Evolutionary conservation across 2,797 vertebrate genomes (phyloP), one percentile per base, ranked within the genome.

Genomic region (Tragopan temminckii): DNA sequence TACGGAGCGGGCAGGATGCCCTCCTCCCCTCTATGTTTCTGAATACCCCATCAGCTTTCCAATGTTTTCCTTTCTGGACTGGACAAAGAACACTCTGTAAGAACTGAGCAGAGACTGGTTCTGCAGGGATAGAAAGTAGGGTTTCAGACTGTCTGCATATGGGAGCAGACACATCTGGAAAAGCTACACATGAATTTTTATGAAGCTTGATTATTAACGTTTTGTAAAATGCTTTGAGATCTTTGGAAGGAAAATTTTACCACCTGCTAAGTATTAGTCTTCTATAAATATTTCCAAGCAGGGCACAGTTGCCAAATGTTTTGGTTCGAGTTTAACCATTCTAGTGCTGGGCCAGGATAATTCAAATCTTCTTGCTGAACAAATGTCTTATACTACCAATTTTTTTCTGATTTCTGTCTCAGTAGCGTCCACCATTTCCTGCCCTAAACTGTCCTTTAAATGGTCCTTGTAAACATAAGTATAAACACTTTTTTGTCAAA

Each of bases 231-330:
- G 36, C 46, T 88, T 69, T 61, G 81, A 69, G 69, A 93, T 59
- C 43, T 43, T 85, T 59, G 42, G 53, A 66, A 92, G 93, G 90
- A 95, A 94, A 93, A 91, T 88, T 61, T 94, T 95, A 78, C 72
- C 91, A 90, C 84, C 66, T 88, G 68, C 42, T 91, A 85, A 69
- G 53, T 68, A 88, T 93, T 75, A 75, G 78, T 21, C 31, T 80
- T 80, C 69, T 83, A 66, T 83, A 96, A 94, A 88, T 88, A 85
- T 57, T 95, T 93, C 69, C 66, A 92, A 90, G 50, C 42, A 68
- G n/a, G 33, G 45, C 46, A 93, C 20, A 31, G 20, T 66, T 95
- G 82, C 74, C 91, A 93, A 78, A 85, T 2, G 0, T 69, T 82
- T 83, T 2, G 3, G 75, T 42, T 90, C 5, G 1, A 58, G 29